A percentile compares a stretch with the other conserved stretches of the same genome.
Evolutionary conservation across 2,113 vertebrate species (phyloP).

Genomic region (Vulpes vulpes): DNA sequence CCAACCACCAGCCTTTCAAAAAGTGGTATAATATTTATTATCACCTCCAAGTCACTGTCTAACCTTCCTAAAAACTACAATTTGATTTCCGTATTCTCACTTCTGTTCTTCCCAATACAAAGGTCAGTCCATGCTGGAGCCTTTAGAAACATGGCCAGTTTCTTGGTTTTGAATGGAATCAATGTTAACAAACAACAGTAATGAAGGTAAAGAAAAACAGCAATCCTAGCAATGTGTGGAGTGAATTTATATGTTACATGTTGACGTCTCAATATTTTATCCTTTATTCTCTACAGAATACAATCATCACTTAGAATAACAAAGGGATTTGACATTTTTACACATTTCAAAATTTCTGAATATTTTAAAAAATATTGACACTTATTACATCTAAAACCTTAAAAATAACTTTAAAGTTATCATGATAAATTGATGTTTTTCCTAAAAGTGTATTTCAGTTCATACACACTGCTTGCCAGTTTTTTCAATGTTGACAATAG

Average conservation of each 20-base stretch:
- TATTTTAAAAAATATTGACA: neutral
- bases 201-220: neutral
- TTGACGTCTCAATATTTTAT: neutral
- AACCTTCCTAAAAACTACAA: neutral
- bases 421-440: neutral
- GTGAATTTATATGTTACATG: neutral
- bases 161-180: neutral
- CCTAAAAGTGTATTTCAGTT: neutral
- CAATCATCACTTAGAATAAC: neutral
- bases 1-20: neutral
- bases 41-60: too few species aligned
- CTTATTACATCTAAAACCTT: neutral
- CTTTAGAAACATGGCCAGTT: neutral
- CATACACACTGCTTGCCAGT: neutral
- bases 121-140: neutral
- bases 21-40: neutral
- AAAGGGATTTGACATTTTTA: neutral
- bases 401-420: neutral
- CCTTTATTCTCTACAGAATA: neutral
- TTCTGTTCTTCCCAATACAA: too few species aligned
- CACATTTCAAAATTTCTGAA: neutral
- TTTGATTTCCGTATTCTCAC: neutral
- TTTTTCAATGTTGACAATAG: neutral
- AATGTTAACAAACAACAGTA: neutral
- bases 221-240: neutral